A percentile compares a stretch with the other conserved stretches of the same genome.
Evolutionary conservation across 2,113 vertebrate genomes (phyloP).

Genomic region (Bos javanicus): DNA sequence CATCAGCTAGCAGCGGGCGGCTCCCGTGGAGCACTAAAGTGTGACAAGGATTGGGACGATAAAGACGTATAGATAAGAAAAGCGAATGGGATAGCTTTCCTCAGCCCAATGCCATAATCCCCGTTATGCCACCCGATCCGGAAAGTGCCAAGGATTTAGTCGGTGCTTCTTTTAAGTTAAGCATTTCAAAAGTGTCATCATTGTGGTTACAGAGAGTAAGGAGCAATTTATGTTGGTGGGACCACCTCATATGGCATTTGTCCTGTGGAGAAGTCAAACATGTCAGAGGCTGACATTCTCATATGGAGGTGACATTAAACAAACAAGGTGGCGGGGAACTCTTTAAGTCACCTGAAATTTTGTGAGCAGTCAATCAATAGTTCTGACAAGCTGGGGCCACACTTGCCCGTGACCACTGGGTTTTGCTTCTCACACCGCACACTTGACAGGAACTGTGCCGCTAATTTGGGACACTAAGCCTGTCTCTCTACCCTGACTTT

Average conservation of each 20-base stretch:
- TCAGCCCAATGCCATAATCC: background rate
- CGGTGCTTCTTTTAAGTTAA: slow-evolving; percentile 40
- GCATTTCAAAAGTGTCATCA: slow-evolving; percentile 5
- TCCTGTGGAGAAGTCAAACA: background rate
- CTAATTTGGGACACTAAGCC: slow-evolving; percentile 41
- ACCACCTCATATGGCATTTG: background rate
- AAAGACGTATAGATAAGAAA: slow-evolving; percentile 11
- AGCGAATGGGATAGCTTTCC: background rate
- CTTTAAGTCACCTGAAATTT: slow-evolving; percentile 61
- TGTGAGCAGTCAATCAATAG: slow-evolving; percentile 46
- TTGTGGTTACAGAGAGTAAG: background rate
- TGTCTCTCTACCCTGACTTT: slow-evolving; percentile 23
- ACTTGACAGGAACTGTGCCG: background rate
- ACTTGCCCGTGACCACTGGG: background rate
- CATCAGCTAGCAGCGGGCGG: background rate
- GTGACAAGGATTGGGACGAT: background rate
- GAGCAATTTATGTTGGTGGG: background rate
- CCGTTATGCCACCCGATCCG: background rate
- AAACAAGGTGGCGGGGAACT: slow-evolving; percentile 46
- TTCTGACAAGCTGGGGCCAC: slow-evolving; percentile 20
- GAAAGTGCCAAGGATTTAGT: slow-evolving; percentile 7
- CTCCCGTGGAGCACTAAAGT: background rate
- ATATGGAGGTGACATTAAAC: slow-evolving; percentile 54
- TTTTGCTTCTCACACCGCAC: slow-evolving; percentile 12
- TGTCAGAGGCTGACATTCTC: slow-evolving; percentile 59